Base-by-base conservation (phyloP, 2,113 vertebrate genomes). In the Rhegmatorhina hoffmannsi region DNA sequence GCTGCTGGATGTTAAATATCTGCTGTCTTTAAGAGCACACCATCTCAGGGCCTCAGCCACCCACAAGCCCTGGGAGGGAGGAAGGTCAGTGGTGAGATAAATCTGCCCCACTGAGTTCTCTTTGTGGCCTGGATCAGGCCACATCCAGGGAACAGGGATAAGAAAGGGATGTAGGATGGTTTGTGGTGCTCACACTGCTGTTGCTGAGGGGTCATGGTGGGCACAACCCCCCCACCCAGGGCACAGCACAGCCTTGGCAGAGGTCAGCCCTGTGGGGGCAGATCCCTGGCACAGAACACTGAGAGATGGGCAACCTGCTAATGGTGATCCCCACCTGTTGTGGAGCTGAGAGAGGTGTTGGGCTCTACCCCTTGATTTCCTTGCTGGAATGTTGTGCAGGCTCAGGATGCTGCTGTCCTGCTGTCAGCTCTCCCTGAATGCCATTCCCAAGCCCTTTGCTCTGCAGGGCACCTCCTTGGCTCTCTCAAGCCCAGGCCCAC, bases 261-360 rank as follows among this genome's bases (percentile, higher is more conserved):
- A 19, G 50, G 43, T 34, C 52, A 26, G 20, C 20, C 13, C 75
- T 20, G 47, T 11, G 46, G 40, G 74, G 53, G 28, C 62, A 29
- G 40, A 55, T 25, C 52, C 40, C 2, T 33, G 10, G 28, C 69
- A 9, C 31, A 4, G 4, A 1, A 0, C 0, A 29, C 33, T 14
- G 67, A 38, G 24, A 28, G 52, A 17, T 3, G 19, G 33, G 14
- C 33, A 28, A 43, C 40, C 40, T 43, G 40, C 40, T 43, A 6
- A 14, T 43, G 40, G 26, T 53, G 15, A 53, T 10, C 17, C 15
- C 52, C 3, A 2, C 66, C 67, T 36, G 67, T 15, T 1, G 55
- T 2, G 46, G 29, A 64, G 67, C 8, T 10, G 17, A 59, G 20
- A 25, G 25, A 17, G 4, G 1, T 0, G 47, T 5, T 40, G 20